Percentiles rank a stretch among this genome's conserved stretches.
These are phyloP conservation scores for Tiliacea citrago DNA, from an alignment of 2,888 invertebrate species.

Conservation along the genomic window DNA sequence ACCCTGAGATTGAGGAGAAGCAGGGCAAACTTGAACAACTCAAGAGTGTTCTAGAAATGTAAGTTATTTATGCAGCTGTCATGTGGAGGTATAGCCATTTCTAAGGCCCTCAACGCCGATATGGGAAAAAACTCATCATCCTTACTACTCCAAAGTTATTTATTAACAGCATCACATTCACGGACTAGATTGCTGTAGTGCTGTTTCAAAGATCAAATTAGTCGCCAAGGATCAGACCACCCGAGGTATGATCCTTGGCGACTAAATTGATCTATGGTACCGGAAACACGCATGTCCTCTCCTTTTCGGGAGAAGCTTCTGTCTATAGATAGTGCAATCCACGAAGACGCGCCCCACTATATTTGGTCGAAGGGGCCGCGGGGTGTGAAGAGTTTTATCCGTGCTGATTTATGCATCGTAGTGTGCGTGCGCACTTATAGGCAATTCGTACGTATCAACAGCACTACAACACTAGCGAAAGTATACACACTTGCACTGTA, in stretches of 20 bases:
- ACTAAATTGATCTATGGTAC: too few species aligned
- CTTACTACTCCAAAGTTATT: neutral
- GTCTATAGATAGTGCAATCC: neutral
- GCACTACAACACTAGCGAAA: too few species aligned
- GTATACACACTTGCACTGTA: too few species aligned
- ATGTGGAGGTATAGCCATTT: neutral
- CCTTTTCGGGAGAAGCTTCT: neutral
- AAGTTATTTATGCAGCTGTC: conserved; percentile 74
- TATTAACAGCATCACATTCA: neutral
- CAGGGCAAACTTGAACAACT: conserved; percentile 99
- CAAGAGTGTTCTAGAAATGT: conserved; percentile 99
- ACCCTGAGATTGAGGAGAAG: conserved; percentile 98
- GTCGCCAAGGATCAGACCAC: neutral
- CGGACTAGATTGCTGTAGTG: neutral
- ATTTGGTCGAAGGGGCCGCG: too few species aligned
- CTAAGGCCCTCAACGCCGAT: neutral
- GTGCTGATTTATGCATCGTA: too few species aligned
- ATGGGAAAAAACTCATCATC: neutral
- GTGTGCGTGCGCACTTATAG: too few species aligned
- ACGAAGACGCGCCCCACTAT: too few species aligned
- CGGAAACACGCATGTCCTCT: neutral
- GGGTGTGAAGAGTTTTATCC: too few species aligned
- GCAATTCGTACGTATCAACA: too few species aligned
- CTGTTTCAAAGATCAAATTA: neutral
- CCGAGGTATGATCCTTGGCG: too few species aligned